Base-by-base conservation (phyloP, 2,797 vertebrate genomes). In the Sandelia bainsii region DNA sequence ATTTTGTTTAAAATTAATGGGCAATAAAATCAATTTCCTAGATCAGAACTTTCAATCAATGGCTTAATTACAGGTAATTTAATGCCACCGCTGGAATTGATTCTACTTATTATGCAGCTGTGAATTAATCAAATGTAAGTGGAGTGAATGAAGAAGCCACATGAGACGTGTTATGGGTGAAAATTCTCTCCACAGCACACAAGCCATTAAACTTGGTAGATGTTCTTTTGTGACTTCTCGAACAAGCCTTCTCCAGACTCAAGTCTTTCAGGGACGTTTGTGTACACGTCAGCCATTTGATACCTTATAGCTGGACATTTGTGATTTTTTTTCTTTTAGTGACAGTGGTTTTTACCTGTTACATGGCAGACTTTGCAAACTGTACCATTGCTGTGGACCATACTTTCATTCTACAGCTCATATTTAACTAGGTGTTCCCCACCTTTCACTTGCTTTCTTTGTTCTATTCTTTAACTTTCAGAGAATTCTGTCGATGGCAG, bases 11-110 rank as follows among this genome's bases (percentile, higher is more conserved):
- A 88, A 92, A 92, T 91, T 53, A 91, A 91, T 91, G 85, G 88
- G 90, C 87, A 93, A 90, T 92, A 88, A 89, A 93, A 91, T 91
- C 84, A 91, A 91, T 93, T 90, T 87, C 78, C 71, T 71, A 84
- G 75, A 92, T 93, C 89, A 83, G 89, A 92, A 87, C 79, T 80
- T 84, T 86, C 75, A 91, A 89, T 93, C 91, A 87, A 80, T 89
- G 81, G 85, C 66, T 74, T 93, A 90, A 92, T 92, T 91, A 88
- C 81, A 85, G 87, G 81, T 91, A 85, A 93, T 91, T 87, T 88
- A 92, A 90, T 83, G 87, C 79, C 75, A 90, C 80, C 81, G 75
- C 77, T 89, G 85, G 86, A 92, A 93, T 89, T 86, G 83, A 93
- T 92, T 91, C 81, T 84, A 84, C 93, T 90, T 90, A 87, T 93